A percentile compares a stretch with the other conserved stretches of the same genome.
Conservation (phyloP, 2,113 vertebrate species). For the human (Homo sapiens) region GRCh38 chr15:97311001-97311500, state of each 20-base stretch:
- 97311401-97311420: not conserved
- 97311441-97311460: not conserved
- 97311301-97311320: not conserved
- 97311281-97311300: not conserved
- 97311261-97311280: not conserved
- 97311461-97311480: not conserved
- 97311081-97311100: not conserved
- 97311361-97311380: not conserved
- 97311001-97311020: not conserved
- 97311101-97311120: not conserved
- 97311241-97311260: not conserved
- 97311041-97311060: not conserved
- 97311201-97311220: not conserved
- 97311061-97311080: not conserved
- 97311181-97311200: not conserved
- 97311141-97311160: not conserved
- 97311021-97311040: not conserved
- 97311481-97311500: not conserved
- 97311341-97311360: not conserved
- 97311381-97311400: not conserved
- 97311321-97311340: not conserved
- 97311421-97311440: not conserved
- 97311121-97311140: not conserved
- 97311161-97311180: not conserved
- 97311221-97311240: not conserved